phyloP scores from a whole-genome alignment of 2,888 invertebrate species.

The Cordilura impudica region DNA sequence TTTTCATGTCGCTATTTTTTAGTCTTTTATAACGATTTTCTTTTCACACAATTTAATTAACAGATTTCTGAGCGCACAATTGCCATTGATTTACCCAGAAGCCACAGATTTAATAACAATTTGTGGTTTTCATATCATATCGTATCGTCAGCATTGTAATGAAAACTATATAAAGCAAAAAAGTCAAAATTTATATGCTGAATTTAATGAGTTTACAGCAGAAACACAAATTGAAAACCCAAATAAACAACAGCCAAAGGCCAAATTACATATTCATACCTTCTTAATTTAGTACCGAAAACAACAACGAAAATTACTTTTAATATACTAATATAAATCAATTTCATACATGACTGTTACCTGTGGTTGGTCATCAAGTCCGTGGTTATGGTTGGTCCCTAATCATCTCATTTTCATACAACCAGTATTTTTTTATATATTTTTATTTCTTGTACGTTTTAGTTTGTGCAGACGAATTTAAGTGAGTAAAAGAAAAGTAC shows the following conservation, averaged over 20 bases:
- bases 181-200: neutral
- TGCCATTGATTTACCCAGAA: neutral
- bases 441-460: no score
- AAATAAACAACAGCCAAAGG: slow-evolving; percentile 12
- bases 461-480: neutral
- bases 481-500: neutral
- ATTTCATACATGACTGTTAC: neutral
- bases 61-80: neutral
- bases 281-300: neutral
- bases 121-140: neutral
- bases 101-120: neutral
- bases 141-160: neutral
- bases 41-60: neutral
- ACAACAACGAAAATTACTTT: neutral
- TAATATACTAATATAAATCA: neutral
- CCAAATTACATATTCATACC: neutral
- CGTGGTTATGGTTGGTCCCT: neutral
- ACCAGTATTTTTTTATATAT: neutral
- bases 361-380: neutral
- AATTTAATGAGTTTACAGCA: neutral
- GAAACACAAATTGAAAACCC: neutral
- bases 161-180: neutral
- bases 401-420: neutral
- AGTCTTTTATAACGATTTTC: neutral
- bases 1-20: no score